Evolutionary conservation across 2,797 vertebrate genomes (phyloP).

Genomic region (Falco peregrinus): DNA sequence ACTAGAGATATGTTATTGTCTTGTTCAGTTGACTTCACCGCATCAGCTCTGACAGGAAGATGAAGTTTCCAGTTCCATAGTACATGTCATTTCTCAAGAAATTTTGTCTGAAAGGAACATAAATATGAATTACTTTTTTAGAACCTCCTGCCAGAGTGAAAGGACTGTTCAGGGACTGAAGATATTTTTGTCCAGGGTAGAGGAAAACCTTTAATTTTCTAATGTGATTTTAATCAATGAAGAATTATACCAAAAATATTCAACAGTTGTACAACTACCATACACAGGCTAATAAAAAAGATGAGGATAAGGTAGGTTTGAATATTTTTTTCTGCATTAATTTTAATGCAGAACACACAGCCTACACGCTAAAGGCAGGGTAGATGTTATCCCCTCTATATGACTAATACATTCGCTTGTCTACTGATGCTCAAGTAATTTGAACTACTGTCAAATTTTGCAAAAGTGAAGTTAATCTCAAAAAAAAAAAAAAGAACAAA

Average conservation of each 20-base stretch:
- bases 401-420: not conserved
- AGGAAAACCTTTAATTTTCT: slow-evolving; percentile 64
- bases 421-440: not conserved
- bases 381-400: not conserved
- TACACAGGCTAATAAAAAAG: slow-evolving; percentile 33
- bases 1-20: slow-evolving; percentile 65
- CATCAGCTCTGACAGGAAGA: slow-evolving; percentile 72
- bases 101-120: slow-evolving; percentile 64
- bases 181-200: slow-evolving; percentile 34
- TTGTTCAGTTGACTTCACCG: slow-evolving; percentile 59
- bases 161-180: slow-evolving; percentile 60
- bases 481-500: not conserved
- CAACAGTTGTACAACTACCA: slow-evolving; percentile 21
- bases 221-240: slow-evolving; percentile 56
- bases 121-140: slow-evolving; percentile 46
- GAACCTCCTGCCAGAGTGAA: slow-evolving; percentile 16
- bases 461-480: not conserved
- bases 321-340: not conserved
- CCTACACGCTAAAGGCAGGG: not conserved
- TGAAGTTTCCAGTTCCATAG: slow-evolving; percentile 50
- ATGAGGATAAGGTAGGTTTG: not conserved
- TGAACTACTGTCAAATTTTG: not conserved
- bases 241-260: slow-evolving; percentile 40
- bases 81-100: slow-evolving; percentile 51
- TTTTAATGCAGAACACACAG: not conserved